Percentiles rank a stretch among this genome's conserved stretches.
Conservation (phyloP, 1,140 invertebrate species). For the Yoshiicerus persimilis region DNA sequence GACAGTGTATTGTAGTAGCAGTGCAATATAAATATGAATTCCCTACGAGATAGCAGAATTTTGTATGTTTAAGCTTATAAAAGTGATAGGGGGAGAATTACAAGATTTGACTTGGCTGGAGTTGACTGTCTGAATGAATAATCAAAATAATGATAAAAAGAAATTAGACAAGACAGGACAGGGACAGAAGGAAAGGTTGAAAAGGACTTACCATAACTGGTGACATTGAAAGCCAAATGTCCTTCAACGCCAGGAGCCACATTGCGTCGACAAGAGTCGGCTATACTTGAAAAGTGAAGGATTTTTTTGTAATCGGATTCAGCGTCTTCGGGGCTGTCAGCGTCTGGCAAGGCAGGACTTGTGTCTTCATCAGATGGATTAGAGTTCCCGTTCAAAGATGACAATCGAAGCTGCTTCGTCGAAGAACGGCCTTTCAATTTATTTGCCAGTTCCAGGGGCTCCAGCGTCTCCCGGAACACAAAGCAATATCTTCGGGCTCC, state of each 20-base stretch:
- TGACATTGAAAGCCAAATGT: constrained; percentile 47
- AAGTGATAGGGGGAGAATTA: background rate
- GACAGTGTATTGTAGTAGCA: background rate
- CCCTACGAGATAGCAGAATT: too few species aligned
- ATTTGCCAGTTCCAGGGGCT: constrained; percentile 5
- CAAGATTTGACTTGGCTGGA: background rate
- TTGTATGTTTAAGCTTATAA: background rate
- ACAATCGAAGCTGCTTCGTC: background rate
- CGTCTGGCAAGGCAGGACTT: background rate
- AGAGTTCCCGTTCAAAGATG: background rate
- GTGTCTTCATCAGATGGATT: constrained; percentile 20
- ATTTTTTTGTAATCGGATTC: constrained; percentile 34
- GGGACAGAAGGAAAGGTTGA: background rate
- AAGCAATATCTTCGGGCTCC: constrained; percentile 62
- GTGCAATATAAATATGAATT: background rate
- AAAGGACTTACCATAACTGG: constrained; percentile 43
- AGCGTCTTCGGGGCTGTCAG: background rate
- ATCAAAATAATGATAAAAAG: constrained; percentile 12
- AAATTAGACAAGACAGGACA: constrained; percentile 18
- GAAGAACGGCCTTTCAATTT: background rate
- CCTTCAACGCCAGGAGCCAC: constrained; percentile 45
- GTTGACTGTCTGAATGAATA: background rate
- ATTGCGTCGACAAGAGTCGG: constrained; percentile 45
- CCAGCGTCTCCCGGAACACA: constrained; percentile 58
- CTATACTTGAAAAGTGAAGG: constrained; percentile 47